These are phyloP conservation scores for Seriola quinqueradiata DNA, from an alignment of 2,113 vertebrate species.

Conservation along the genomic window DNA sequence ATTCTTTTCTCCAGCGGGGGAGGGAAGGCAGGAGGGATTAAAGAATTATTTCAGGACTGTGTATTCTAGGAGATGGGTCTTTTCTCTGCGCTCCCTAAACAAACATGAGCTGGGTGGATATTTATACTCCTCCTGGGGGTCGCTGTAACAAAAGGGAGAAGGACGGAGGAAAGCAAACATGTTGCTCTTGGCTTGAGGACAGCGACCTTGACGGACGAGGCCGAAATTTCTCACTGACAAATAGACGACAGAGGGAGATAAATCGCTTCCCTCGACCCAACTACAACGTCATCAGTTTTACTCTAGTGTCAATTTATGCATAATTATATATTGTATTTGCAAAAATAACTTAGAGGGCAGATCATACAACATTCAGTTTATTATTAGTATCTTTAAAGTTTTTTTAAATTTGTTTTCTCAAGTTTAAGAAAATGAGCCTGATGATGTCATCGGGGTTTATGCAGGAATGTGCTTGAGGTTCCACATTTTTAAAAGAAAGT, in stretches of 20 bases:
- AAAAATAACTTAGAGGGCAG: background rate
- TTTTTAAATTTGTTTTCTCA: background rate
- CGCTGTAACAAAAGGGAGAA: slow-evolving; percentile 83
- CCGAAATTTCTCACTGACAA: slow-evolving; percentile 72
- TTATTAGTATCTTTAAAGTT: background rate
- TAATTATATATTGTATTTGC: background rate
- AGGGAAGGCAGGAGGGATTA: slow-evolving; percentile 67
- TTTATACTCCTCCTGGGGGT: slow-evolving; percentile 84
- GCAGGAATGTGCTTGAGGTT: background rate
- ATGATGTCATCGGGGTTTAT: background rate
- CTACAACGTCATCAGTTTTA: background rate
- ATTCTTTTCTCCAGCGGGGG: slow-evolving; percentile 64
- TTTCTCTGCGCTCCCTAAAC: slow-evolving; percentile 76
- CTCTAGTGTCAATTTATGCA: slow-evolving; percentile 5
- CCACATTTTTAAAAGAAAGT: background rate
- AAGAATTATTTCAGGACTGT: slow-evolving; percentile 84
- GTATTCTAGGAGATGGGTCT: slow-evolving; percentile 84
- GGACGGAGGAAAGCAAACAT: slow-evolving; percentile 80
- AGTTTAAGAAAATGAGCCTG: no score
- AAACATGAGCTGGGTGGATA: slow-evolving; percentile 81
- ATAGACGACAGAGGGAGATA: slow-evolving; percentile 32
- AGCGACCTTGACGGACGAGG: slow-evolving; percentile 43
- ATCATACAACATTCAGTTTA: background rate
- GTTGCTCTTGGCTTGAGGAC: slow-evolving; percentile 82
- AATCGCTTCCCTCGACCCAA: slow-evolving; percentile 4